These are phyloP conservation scores for Macrophya alboannulata DNA, from an alignment of 2,888 invertebrate species.

Conservation along the genomic window DNA sequence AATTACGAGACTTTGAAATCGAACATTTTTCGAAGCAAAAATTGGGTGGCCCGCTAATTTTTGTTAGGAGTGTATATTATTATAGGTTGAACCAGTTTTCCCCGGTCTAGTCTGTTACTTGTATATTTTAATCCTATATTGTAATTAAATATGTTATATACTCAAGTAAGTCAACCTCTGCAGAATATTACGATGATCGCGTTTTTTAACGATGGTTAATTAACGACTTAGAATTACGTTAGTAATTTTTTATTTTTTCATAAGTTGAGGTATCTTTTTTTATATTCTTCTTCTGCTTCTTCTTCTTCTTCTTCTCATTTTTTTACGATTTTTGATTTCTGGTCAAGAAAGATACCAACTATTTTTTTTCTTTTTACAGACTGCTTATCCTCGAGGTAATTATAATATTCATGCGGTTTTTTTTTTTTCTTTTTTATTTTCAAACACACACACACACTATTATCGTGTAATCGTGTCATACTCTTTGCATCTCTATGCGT, in stretches of 20 bases:
- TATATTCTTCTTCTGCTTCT: neutral
- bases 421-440: neutral
- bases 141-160: slow-evolving; percentile 1
- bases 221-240: neutral
- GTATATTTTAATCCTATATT: slow-evolving; percentile 32
- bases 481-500: slow-evolving; percentile 32
- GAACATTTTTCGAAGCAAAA: no score
- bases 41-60: no score
- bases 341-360: neutral
- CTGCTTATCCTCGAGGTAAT: neutral
- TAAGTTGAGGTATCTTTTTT: neutral
- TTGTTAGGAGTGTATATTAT: no score
- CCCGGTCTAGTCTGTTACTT: slow-evolving; percentile 39
- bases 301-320: neutral
- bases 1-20: no score
- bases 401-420: neutral
- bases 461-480: neutral
- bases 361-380: neutral
- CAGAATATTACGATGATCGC: neutral
- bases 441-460: neutral
- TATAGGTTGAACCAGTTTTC: neutral
- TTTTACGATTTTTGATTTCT: neutral
- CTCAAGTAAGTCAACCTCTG: neutral
- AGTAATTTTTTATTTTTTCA: neutral
- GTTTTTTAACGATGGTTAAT: neutral